Percentiles rank a stretch among this genome's conserved stretches.
Evolutionary conservation across 2,113 vertebrate species (phyloP).

Genomic region (Dromiciops gliroides): DNA sequence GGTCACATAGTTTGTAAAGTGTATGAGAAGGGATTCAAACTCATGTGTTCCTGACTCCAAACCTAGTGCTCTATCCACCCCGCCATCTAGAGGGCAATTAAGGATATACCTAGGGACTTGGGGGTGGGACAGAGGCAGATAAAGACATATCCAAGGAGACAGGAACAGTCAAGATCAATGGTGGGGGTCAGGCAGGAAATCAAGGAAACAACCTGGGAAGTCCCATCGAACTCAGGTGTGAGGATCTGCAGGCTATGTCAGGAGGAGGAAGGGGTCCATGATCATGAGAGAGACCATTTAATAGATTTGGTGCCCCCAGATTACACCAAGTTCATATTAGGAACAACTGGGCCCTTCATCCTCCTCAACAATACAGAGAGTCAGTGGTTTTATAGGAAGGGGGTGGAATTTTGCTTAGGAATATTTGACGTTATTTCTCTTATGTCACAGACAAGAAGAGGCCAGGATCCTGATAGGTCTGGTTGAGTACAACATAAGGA

Average conservation of each 20-base stretch:
- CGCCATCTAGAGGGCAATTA: no score
- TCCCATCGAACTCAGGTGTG: neutral
- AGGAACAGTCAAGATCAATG: neutral
- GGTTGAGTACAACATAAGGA: neutral
- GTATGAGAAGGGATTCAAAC: no score
- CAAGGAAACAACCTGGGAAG: neutral
- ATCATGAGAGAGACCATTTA: no score
- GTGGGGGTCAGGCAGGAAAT: neutral
- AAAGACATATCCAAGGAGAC: no score
- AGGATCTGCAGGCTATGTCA: neutral
- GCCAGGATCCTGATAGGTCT: neutral
- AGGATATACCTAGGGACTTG: no score
- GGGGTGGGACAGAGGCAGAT: no score
- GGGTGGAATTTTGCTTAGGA: neutral
- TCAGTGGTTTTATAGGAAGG: neutral
- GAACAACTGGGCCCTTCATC: neutral
- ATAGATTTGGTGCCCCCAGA: neutral
- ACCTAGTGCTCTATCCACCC: no score
- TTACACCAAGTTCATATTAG: neutral
- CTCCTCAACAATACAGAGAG: neutral
- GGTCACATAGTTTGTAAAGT: neutral
- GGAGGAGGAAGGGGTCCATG: no score
- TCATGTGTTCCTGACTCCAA: no score
- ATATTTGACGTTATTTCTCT: neutral
- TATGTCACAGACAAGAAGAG: neutral